phyloP scores from a whole-genome alignment of 1,140 invertebrate genomes.

The Ylistrum balloti region DNA sequence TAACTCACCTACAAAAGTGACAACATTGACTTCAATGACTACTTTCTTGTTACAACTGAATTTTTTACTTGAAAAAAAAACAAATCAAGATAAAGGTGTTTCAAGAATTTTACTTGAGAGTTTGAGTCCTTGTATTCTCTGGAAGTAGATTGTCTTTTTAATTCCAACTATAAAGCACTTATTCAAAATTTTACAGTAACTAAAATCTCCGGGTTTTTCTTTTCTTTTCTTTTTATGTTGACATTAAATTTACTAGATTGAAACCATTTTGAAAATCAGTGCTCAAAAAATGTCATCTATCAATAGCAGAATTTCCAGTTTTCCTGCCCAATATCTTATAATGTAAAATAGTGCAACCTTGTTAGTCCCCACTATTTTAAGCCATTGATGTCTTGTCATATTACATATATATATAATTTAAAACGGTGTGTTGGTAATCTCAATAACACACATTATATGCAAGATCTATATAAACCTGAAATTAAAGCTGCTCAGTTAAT shows the following conservation, averaged over 20 bases:
- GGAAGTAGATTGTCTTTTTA: neutral
- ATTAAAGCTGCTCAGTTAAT: no score
- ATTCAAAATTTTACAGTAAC: no score
- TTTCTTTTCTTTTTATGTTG: conserved; percentile 11
- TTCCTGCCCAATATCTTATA: neutral
- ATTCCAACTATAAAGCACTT: neutral
- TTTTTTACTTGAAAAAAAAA: no score
- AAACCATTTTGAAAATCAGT: neutral
- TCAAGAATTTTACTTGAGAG: no score
- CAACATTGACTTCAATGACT: no score
- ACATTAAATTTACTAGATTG: neutral
- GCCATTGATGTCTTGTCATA: conserved; percentile 12
- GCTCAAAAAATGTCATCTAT: neutral
- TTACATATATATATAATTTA: neutral
- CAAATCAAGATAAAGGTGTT: no score
- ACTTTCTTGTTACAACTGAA: no score
- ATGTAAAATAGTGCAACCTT: neutral
- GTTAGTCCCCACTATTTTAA: conserved; percentile 13
- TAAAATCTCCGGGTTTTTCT: neutral
- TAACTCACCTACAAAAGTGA: neutral
- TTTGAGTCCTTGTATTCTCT: no score
- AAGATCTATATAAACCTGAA: no score
- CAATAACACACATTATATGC: neutral
- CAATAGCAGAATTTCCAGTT: neutral
- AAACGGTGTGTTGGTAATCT: neutral